These are phyloP conservation scores for Pavo muticus DNA, from an alignment of 2,113 vertebrate species.

Conservation along the genomic window DNA sequence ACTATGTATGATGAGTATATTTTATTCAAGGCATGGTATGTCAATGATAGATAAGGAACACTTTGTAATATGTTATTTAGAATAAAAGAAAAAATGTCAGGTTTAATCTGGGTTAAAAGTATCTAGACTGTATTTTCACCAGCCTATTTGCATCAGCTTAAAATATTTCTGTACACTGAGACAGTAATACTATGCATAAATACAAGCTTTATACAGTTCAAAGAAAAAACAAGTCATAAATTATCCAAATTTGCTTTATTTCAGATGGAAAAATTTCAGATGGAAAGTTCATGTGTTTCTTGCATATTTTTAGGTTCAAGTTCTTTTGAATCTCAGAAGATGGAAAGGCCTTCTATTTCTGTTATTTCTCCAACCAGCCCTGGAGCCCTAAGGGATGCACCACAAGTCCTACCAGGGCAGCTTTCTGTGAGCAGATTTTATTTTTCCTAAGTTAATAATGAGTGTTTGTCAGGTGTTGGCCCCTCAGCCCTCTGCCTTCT, in stretches of 20 bases:
- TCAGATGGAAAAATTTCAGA: not conserved
- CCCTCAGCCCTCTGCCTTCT: not conserved
- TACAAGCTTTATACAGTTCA: not conserved
- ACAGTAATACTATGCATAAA: not conserved
- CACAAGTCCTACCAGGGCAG: constrained; percentile 93
- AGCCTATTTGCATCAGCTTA: not conserved
- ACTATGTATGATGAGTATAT: not conserved
- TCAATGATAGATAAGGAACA: not conserved
- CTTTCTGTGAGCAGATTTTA: constrained; percentile 89
- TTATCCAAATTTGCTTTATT: not conserved
- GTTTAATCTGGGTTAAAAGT: not conserved
- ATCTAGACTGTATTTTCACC: not conserved
- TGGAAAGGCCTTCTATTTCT: constrained; percentile 98
- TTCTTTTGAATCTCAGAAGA: constrained; percentile 99
- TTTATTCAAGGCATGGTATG: not conserved
- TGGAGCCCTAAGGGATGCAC: constrained; percentile 91
- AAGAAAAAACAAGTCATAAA: not conserved
- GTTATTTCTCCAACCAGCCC: constrained; percentile 98
- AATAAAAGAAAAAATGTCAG: not conserved
- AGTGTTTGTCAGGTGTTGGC: not conserved
- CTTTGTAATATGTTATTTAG: not conserved
- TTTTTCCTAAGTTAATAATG: not conserved
- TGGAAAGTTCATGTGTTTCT: not conserved
- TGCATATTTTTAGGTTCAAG: constrained; percentile 87
- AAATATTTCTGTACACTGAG: not conserved